Conservation (phyloP, 2,113 vertebrate species). For the Boulengeromyrus knoepffleri region DNA sequence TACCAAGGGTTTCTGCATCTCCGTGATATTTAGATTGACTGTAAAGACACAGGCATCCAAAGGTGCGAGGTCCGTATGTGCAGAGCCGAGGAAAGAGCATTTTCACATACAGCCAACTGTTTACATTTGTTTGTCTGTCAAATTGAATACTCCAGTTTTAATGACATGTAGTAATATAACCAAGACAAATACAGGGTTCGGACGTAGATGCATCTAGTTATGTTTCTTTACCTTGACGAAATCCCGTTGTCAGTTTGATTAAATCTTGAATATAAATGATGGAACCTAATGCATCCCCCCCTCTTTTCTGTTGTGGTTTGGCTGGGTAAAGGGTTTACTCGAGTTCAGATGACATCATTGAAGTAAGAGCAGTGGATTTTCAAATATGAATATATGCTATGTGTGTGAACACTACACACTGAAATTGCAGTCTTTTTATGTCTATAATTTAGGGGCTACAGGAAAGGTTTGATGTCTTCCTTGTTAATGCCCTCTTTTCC, state of each 20-base stretch:
- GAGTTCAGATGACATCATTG: constrained; percentile 76
- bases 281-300: constrained; percentile 34
- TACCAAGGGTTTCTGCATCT: neutral
- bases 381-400: constrained; percentile 11
- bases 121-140: neutral
- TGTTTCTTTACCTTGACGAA: neutral
- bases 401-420: neutral
- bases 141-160: neutral
- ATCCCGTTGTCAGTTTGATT: neutral
- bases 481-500: neutral
- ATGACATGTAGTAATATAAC: neutral
- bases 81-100: neutral
- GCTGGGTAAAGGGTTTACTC: constrained; percentile 61
- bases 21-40: neutral
- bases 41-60: neutral
- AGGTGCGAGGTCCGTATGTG: neutral
- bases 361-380: constrained; percentile 37
- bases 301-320: constrained; percentile 61
- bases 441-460: neutral
- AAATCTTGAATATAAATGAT: constrained; percentile 13
- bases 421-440: neutral
- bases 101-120: constrained; percentile 4
- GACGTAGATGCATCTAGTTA: neutral
- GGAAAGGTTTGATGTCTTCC: neutral
- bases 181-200: neutral